Percentiles rank a stretch among this genome's conserved stretches.
These are phyloP conservation scores for Zoroaster sp. DNA, from an alignment of 53 echinoderm and acorn worm genomes.

Conservation along the genomic window DNA sequence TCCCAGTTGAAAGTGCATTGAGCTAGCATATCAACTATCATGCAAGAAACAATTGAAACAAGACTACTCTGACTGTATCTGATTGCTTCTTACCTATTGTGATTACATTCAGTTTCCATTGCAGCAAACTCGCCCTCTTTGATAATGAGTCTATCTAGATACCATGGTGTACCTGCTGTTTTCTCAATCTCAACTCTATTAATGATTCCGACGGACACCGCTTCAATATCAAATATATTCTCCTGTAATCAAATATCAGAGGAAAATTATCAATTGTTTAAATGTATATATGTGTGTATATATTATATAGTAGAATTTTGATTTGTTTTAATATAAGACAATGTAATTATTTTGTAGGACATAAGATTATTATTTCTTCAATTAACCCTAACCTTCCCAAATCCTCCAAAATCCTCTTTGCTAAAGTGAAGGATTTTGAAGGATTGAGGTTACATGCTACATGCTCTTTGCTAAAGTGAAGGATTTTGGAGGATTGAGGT, in stretches of 20 bases:
- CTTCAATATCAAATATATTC: constrained; percentile 57
- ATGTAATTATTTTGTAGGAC: too few relatives aligned
- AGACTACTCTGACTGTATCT: not conserved
- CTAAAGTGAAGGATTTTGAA: too few relatives aligned
- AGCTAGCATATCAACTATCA: too few relatives aligned
- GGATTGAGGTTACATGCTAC: too few relatives aligned
- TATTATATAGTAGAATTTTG: too few relatives aligned
- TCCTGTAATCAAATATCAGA: constrained; percentile 25
- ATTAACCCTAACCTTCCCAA: too few relatives aligned
- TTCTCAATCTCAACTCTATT: constrained; percentile 33
- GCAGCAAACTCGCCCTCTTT: constrained; percentile 66
- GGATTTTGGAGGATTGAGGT: too few relatives aligned
- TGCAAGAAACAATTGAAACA: not conserved
- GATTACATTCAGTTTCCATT: constrained; percentile 47
- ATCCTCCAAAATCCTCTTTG: too few relatives aligned
- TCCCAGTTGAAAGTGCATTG: too few relatives aligned
- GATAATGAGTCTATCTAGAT: constrained; percentile 44
- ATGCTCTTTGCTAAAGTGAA: too few relatives aligned
- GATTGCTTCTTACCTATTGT: constrained; percentile 23
- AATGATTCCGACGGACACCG: constrained; percentile 52
- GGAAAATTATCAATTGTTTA: not conserved
- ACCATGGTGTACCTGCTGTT: constrained; percentile 36
- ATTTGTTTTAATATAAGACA: too few relatives aligned
- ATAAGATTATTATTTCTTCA: too few relatives aligned
- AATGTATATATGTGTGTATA: not conserved